Conservation (phyloP, 2,888 invertebrate genomes). For the Sphinx pinastri region DNA sequence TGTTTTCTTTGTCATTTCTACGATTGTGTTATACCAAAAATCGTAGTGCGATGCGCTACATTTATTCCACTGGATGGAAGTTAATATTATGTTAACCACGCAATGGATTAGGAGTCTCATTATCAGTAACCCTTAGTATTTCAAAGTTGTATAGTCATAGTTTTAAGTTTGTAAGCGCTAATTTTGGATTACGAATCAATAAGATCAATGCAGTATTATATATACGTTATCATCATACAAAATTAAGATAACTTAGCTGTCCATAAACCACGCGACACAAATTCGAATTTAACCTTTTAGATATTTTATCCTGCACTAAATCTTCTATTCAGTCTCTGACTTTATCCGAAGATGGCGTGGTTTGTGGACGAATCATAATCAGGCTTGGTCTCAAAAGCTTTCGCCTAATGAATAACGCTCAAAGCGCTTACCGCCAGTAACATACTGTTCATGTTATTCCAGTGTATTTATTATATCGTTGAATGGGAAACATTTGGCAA, state of each 20-base stretch:
- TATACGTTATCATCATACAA: neutral
- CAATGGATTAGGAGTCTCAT: slow-evolving; percentile 63
- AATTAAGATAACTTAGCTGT: neutral
- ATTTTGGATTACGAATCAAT: slow-evolving; percentile 44
- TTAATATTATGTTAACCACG: slow-evolving; percentile 34
- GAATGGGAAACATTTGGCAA: neutral
- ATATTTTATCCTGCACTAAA: slow-evolving; percentile 1
- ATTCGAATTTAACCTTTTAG: slow-evolving; percentile 9
- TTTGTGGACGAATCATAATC: slow-evolving; percentile 1
- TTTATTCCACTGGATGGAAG: slow-evolving; percentile 31
- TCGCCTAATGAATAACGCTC: no score
- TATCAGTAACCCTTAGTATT: slow-evolving; percentile 54
- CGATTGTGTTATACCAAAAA: slow-evolving; percentile 35
- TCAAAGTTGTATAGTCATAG: slow-evolving; percentile 60
- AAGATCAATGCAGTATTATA: slow-evolving; percentile 4
- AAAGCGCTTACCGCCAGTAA: no score
- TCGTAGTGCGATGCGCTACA: slow-evolving; percentile 5
- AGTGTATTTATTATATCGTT: neutral
- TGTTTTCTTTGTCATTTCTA: slow-evolving; percentile 28
- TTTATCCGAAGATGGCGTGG: slow-evolving; percentile 3
- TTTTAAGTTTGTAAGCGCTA: slow-evolving; percentile 46
- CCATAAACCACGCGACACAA: neutral
- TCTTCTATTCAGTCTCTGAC: slow-evolving; percentile 8
- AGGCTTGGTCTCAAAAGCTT: neutral
- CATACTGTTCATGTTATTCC: no score